These are phyloP conservation scores for Acholoe squamosa DNA, from an alignment of 2,888 invertebrate species.

Conservation along the genomic window DNA sequence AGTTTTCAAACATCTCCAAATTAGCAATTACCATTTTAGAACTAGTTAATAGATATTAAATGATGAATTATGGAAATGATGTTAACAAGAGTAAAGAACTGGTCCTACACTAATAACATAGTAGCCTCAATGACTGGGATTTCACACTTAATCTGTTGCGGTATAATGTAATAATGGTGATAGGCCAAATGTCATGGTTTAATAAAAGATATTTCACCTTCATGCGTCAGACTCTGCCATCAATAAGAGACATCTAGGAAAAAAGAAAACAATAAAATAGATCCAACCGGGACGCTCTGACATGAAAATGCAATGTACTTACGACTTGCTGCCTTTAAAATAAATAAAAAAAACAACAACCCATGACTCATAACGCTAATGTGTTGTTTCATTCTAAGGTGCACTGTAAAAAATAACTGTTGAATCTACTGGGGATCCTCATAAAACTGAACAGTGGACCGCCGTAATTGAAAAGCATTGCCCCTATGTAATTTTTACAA, in stretches of 20 bases:
- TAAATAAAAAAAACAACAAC: conserved; percentile 42
- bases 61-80: neutral
- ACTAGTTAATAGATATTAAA: conserved; percentile 27
- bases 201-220: neutral
- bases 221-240: neutral
- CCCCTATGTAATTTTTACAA: too few relatives aligned
- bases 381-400: neutral
- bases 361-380: conserved; percentile 31
- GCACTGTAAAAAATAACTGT: too few relatives aligned
- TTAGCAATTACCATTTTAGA: conserved; percentile 30
- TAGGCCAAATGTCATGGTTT: conserved; percentile 26
- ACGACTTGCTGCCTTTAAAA: conserved; percentile 49
- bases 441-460: too few relatives aligned
- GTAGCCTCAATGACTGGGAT: conserved; percentile 10
- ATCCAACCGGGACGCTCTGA: neutral
- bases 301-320: conserved; percentile 39
- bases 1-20: conserved; percentile 46
- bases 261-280: neutral
- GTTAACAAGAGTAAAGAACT: neutral
- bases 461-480: too few relatives aligned
- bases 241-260: neutral
- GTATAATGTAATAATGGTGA: neutral
- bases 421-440: too few relatives aligned
- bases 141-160: neutral
- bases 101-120: neutral